phyloP scores from a whole-genome alignment of 2,113 vertebrate species.

The Scatophagus argus region DNA sequence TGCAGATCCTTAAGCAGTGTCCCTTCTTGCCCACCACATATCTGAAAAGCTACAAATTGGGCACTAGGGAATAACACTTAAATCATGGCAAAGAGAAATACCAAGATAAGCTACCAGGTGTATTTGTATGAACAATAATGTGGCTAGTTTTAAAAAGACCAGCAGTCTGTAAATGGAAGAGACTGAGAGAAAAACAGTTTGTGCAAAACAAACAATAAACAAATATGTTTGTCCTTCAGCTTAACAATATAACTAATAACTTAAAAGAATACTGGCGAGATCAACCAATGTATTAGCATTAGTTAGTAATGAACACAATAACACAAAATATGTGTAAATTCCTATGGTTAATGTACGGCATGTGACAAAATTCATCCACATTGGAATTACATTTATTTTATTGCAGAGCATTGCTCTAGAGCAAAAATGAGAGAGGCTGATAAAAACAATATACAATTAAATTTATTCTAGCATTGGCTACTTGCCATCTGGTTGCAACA shows the following conservation, averaged over 20 bases:
- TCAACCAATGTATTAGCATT: neutral
- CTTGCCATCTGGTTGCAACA: conserved; percentile 15
- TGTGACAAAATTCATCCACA: neutral
- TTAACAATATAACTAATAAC: neutral
- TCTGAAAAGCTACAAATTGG: neutral
- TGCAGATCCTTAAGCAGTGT: neutral
- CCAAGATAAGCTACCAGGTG: neutral
- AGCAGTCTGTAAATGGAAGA: neutral
- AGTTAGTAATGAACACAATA: neutral
- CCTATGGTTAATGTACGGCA: neutral
- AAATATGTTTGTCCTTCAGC: neutral
- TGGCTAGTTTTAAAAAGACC: no score
- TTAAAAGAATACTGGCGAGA: no score
- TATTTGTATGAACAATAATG: neutral
- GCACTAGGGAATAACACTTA: neutral
- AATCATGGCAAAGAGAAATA: neutral
- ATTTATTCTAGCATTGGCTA: neutral
- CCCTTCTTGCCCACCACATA: neutral
- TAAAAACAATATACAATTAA: neutral
- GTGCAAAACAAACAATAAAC: neutral
- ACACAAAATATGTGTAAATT: neutral
- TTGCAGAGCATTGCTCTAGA: neutral
- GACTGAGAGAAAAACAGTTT: no score
- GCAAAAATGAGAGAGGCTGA: neutral
- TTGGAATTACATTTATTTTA: neutral